Evolutionary conservation across 2,113 vertebrate genomes (phyloP), one percentile per base, ranked within the genome.

Genomic region (Bubo bubo): DNA sequence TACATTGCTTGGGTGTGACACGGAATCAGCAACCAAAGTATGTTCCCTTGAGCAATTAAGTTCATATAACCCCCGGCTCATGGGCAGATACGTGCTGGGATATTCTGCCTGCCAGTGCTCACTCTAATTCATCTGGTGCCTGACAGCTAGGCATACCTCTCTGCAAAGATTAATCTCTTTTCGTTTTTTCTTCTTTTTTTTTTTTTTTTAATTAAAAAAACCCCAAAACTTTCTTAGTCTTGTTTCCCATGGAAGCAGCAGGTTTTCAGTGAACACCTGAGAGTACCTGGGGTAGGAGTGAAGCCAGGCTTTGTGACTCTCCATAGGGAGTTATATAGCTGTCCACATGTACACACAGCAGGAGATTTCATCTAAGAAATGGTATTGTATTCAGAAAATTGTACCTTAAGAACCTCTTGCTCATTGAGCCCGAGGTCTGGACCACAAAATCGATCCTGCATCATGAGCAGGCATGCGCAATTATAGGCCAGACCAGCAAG

Each of bases 11-110:
- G 87, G 84, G 92, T 91, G 93, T 93, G 87, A 95, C 95, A 93
- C 45, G 93, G 77, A 94, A 82, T 92, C 90, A 95, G 75, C 79
- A 95, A 95, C 49, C n/a, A 72, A 95, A 95, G 59, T 86, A 95
- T 83, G 82, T 30, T 94, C 76, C 75, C 88, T 92, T 27, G 20
- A 92, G 95, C 90, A 91, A 87, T 68, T 72, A 79, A 68, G 19
- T 85, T 96, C 70, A 49, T 87, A 85, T 24, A 95, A 85, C 66
- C 66, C 30, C 19, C 9, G 2, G 53, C 73, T 91, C 5, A 3
- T 58, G 62, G 60, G 58, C 77, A 94, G 87, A 79, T 89, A 81
- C 19, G 77, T 53, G 19, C 17, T 72, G 43, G 84, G 60, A 75
- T 85, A 93, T 75, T 95, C 66, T 85, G 70, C 73, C 81, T 94